Evolutionary conservation across 2,113 vertebrate genomes (phyloP), one percentile per base, ranked within the genome.

Genomic region (Lutjanus erythropterus): DNA sequence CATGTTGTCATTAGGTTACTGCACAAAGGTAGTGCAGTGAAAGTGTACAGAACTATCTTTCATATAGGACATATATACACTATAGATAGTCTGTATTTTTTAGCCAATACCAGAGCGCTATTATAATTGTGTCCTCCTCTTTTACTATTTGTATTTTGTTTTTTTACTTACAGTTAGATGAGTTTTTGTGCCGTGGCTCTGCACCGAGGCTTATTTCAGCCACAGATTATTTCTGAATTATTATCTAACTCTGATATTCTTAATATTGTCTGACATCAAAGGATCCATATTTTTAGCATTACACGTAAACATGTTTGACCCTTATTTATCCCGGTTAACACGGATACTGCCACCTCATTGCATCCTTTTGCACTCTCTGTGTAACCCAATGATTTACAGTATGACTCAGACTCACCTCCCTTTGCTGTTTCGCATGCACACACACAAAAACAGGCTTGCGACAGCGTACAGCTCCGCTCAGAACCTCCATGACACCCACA

Each of bases 361-460:
- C 8, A 58, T 77, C 37, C 29, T 50, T 74, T 44, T 68, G 29
- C 55, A 47, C n/a, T 83, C 25, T 33, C 9, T 14, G 41, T 68
- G 78, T 61, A 66, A 80, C 64, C 59, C 62, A 33, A 27, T 55
- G 75, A 83, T 66, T 64, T 76, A 12, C 61, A 60, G 35, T 33
- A 61, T 81, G 82, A 86, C 73, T 86, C 75, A 81, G 35, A 29
- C 66, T 67, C 65, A 56, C 70, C 78, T 73, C 64, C 59, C 15
- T 23, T 42, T 49, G 37, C 66, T 5, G 33, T 55, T 33, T 59
- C 59, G 35, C 67, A 53, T 10, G 3, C 62, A 11, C 52, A 72
- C 29, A 47, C 71, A 62, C 9, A 50, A 27, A 44, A 39, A 27
- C 61, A 61, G 59, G 62, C 76, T 46, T 53, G 42, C 27, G 35